A percentile compares a stretch with the other conserved stretches of the same genome.
phyloP scores from a whole-genome alignment of 2,113 vertebrate species.

The Agapornis roseicollis region DNA sequence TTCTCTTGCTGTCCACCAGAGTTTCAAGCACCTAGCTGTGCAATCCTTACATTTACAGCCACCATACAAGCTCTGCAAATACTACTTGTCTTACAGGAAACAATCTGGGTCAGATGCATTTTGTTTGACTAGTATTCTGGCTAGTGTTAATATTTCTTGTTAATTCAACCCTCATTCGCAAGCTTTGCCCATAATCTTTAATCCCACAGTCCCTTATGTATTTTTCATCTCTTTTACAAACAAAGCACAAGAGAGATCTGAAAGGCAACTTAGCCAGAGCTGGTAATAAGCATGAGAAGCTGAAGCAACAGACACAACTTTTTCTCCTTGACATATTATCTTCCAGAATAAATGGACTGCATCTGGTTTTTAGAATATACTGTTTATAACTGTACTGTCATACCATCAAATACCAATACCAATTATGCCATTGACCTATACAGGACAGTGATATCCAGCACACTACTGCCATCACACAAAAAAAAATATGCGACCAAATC shows the following conservation, averaged over 20 bases:
- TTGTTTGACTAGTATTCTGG: background rate
- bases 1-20: background rate
- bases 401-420: background rate
- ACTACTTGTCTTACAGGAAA: background rate
- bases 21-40: background rate
- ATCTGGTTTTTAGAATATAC: background rate
- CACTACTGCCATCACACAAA: background rate
- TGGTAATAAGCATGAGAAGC: background rate
- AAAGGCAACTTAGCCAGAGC: background rate
- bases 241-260: background rate
- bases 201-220: background rate
- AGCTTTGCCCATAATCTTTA: slow-evolving; percentile 3
- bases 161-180: background rate
- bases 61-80: background rate
- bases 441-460: background rate
- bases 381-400: background rate
- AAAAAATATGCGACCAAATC: background rate
- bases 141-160: background rate
- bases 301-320: background rate
- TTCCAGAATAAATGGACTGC: background rate
- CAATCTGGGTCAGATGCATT: background rate
- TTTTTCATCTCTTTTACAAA: slow-evolving; percentile 4
- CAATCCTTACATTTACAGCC: background rate
- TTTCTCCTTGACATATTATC: background rate
- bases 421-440: background rate